Conservation (phyloP, 1,140 invertebrate species). For the Heliconius hewitsoni region DNA sequence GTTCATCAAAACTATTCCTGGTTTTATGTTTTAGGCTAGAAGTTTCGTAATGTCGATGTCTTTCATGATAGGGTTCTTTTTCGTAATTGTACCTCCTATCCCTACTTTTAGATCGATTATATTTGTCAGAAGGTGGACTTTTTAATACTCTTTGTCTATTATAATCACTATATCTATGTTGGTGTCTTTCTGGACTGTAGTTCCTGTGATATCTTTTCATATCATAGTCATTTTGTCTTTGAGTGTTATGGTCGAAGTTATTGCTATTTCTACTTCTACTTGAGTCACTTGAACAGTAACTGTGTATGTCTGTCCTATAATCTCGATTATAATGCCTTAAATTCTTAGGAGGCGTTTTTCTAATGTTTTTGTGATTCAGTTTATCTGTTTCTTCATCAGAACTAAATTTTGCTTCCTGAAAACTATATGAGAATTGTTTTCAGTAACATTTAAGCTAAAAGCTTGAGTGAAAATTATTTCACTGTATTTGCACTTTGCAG, state of each 20-base stretch:
- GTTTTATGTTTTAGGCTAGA: slow-evolving; percentile 48
- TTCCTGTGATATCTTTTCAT: slow-evolving; percentile 48
- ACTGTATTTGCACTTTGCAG: too few species aligned
- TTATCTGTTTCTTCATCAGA: slow-evolving; percentile 59
- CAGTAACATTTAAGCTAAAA: too few species aligned
- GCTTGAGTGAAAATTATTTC: too few species aligned
- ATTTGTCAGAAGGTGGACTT: slow-evolving; percentile 53
- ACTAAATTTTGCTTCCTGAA: slow-evolving; percentile 45
- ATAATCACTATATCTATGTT: slow-evolving; percentile 35
- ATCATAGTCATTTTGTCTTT: slow-evolving; percentile 42
- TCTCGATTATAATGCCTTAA: slow-evolving; percentile 23
- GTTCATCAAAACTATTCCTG: slow-evolving; percentile 46
- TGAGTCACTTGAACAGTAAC: slow-evolving; percentile 22
- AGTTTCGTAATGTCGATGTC: slow-evolving; percentile 39
- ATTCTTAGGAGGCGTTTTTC: slow-evolving; percentile 33
- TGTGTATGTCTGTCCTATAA: slow-evolving; percentile 25
- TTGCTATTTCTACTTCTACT: slow-evolving; percentile 40
- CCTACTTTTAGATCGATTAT: slow-evolving; percentile 44
- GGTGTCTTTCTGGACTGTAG: slow-evolving; percentile 46
- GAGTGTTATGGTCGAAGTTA: slow-evolving; percentile 38
- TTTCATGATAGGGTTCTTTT: slow-evolving; percentile 38
- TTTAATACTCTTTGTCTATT: slow-evolving; percentile 35
- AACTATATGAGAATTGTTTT: slow-evolving; percentile 24
- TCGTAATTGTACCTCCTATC: slow-evolving; percentile 41
- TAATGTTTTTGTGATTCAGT: slow-evolving; percentile 28